These are phyloP conservation scores for Pandemis heparana DNA, from an alignment of 2,888 invertebrate species.

Conservation along the genomic window DNA sequence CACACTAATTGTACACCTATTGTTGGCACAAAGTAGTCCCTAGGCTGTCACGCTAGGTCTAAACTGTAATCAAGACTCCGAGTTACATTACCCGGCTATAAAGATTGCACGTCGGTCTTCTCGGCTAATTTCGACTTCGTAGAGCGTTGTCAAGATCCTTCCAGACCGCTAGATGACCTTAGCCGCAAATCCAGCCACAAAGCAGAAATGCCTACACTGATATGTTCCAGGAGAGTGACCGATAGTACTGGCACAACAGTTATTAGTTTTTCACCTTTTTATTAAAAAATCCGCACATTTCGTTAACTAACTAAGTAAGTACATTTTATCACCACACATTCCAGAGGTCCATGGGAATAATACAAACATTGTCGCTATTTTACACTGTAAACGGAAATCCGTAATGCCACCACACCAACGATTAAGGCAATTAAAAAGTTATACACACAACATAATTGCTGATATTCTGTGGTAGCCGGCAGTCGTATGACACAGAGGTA, in stretches of 20 bases:
- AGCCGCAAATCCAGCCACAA: no score
- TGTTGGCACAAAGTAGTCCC: not conserved
- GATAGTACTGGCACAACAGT: not conserved
- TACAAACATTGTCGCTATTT: conserved; percentile 10
- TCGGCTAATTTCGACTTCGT: no score
- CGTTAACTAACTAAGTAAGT: no score
- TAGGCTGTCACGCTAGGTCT: not conserved
- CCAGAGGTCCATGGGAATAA: conserved; percentile 3
- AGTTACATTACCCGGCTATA: no score
- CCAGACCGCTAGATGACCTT: no score
- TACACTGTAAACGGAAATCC: conserved; percentile 8
- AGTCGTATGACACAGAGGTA: not conserved
- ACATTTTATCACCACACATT: not conserved
- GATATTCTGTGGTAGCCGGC: not conserved
- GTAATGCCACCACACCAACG: not conserved
- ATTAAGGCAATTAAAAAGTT: not conserved
- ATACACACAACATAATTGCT: not conserved
- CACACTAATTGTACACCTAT: conserved; percentile 29
- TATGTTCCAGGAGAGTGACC: no score
- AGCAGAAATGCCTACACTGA: no score
- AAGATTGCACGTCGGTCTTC: no score
- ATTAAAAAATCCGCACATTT: no score
- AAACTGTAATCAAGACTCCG: not conserved
- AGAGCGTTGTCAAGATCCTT: no score
- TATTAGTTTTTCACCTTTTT: no score